Conservation (phyloP, 2,888 invertebrate genomes). For the Mesorhabditis sp. region DNA sequence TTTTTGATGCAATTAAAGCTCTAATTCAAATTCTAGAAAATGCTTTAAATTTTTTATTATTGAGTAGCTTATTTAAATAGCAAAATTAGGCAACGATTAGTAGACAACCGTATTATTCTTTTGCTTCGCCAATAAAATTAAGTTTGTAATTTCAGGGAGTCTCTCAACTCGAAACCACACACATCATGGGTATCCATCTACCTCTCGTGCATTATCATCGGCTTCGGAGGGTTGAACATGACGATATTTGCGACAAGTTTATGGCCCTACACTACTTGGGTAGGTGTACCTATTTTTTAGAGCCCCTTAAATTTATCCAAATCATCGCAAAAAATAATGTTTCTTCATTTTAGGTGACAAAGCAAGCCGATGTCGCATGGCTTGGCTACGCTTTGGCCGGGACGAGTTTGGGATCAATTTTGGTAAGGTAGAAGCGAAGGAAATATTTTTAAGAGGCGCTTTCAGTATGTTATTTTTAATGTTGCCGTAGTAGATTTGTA, state of each 20-base stretch:
- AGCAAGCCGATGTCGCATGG: neutral
- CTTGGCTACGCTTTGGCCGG: neutral
- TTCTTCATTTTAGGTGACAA: neutral
- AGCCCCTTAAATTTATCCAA: too few species aligned
- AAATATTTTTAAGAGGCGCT: neutral
- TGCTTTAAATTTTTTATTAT: too few species aligned
- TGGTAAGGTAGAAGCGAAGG: neutral
- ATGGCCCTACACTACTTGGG: neutral
- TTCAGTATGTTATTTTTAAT: neutral
- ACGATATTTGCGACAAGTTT: neutral
- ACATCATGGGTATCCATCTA: neutral
- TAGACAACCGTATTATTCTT: too few species aligned
- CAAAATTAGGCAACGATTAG: too few species aligned
- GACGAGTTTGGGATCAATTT: slow-evolving; percentile 4
- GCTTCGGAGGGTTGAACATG: neutral
- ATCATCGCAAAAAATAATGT: too few species aligned
- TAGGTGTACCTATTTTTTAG: too few species aligned
- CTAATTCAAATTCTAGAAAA: too few species aligned
- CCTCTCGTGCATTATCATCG: neutral
- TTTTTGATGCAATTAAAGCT: too few species aligned
- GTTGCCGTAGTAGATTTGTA: neutral
- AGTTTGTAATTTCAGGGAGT: too few species aligned
- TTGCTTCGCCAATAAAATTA: too few species aligned
- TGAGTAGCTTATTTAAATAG: too few species aligned
- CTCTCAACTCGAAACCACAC: neutral